Evolutionary conservation across 2,797 vertebrate species (phyloP), one percentile per base, ranked within the genome.

Genomic region (Vespertilio murinus): DNA sequence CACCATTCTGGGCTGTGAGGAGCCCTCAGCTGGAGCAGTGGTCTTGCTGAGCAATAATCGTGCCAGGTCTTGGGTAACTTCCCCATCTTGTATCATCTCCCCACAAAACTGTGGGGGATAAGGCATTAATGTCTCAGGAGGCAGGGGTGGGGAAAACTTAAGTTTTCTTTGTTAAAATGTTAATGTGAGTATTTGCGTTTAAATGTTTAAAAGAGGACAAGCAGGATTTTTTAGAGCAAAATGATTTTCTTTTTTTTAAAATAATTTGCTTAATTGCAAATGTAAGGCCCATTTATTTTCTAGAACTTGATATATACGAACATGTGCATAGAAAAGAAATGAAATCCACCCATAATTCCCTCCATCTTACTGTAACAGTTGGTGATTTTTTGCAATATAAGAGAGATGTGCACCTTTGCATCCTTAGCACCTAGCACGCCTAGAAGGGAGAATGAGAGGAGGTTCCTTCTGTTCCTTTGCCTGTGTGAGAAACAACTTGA

Each of bases 1-100:
- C 71, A 64, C 56, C 92, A 89, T 94, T 81, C 94, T 96, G 91
- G 80, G 78, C 86, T 91, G 89, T 38, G 56, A 96, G 95, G 47
- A 90, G n/a, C 28, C 80, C 61, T 94, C 93, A 78, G 94, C 79
- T 77, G 81, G 54, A 93, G 14, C 9, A 52, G 5, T 20, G 77
- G 75, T 65, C 77, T 75, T 38, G 2, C 80, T 11, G 45, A 79
- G 77, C 59, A 23, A 47, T 73, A 83, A 69, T 59, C 1, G 0
- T 69, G 45, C 22, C 79, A 83, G 73, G n/a, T 49, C 64, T 45
- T 47, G 30, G n/a, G 38, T 69, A 67, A 87, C 30, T 61, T 30
- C 23, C 56, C 33, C 8, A 22, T 56, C 77, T 35, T 84, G 8
- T 49, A 71, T 17, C n/a, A 45, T 20, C 40, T 89, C 80, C 71